Percentiles rank a stretch among this genome's conserved stretches.
Evolutionary conservation across 2,888 invertebrate genomes (phyloP).

Genomic region (Anthrax anthrax): DNA sequence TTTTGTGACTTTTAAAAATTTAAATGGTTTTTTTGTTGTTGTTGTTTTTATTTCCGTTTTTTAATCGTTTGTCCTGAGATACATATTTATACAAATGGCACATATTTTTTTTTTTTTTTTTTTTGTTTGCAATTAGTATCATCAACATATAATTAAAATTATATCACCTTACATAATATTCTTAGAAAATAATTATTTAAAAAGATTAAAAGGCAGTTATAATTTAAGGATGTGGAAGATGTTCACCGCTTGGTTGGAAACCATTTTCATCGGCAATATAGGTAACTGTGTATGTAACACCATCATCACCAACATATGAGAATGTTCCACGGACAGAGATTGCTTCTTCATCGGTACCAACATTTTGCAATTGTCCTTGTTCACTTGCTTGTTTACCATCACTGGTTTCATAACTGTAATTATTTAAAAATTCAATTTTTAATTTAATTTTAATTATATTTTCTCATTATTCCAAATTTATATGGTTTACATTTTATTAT

Average conservation of each 20-base stretch:
- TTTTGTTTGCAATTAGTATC: not conserved
- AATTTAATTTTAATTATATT: too few relatives aligned
- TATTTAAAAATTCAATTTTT: not conserved
- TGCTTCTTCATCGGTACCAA: constrained; percentile 39
- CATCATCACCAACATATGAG: constrained; percentile 41
- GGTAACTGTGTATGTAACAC: constrained; percentile 42
- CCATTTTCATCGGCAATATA: constrained; percentile 32
- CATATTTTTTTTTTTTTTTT: not conserved
- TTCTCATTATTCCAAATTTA: too few relatives aligned
- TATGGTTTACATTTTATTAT: too few relatives aligned
- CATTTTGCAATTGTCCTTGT: constrained; percentile 38
- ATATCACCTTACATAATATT: too few relatives aligned
- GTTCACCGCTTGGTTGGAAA: constrained; percentile 37
- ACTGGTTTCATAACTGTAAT: constrained; percentile 30
- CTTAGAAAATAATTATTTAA: too few relatives aligned
- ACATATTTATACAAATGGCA: not conserved
- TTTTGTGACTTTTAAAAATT: too few relatives aligned
- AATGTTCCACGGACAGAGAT: constrained; percentile 38
- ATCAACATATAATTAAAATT: too few relatives aligned
- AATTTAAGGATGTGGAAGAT: constrained; percentile 26
- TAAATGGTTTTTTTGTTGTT: not conserved
- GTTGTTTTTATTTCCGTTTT: not conserved
- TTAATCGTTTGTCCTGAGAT: not conserved
- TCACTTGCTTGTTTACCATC: constrained; percentile 40
- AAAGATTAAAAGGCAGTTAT: too few relatives aligned